Percentiles rank a stretch among this genome's conserved stretches.
phyloP scores from a whole-genome alignment of 1,140 invertebrate genomes.

The Schlechtendalia chinensis region DNA sequence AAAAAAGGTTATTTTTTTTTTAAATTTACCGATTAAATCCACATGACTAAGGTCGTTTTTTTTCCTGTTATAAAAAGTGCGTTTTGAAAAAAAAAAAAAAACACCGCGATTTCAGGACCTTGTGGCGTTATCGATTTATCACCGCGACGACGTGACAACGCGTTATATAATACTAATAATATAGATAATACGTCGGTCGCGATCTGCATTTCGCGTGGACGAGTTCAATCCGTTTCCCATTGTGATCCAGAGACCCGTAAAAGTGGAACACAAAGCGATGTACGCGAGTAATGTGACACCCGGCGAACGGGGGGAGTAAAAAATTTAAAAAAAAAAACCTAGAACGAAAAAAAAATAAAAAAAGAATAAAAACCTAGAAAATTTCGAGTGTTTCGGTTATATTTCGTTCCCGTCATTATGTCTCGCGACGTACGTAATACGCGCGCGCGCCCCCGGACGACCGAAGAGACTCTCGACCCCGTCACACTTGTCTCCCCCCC shows the following conservation, averaged over 20 bases:
- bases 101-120: neutral
- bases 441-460: neutral
- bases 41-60: too few species aligned
- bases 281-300: slow-evolving; percentile 40
- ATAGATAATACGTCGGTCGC: neutral
- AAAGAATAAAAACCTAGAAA: slow-evolving; percentile 17
- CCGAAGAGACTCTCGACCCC: slow-evolving; percentile 28
- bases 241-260: slow-evolving; percentile 48
- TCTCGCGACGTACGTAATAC: slow-evolving; percentile 23
- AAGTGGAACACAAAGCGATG: slow-evolving; percentile 41
- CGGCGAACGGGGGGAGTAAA: too few species aligned
- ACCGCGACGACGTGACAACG: neutral
- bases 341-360: neutral
- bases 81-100: neutral
- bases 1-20: too few species aligned
- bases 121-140: too few species aligned
- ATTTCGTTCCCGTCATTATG: slow-evolving; percentile 48
- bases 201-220: slow-evolving; percentile 46
- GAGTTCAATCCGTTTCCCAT: slow-evolving; percentile 49
- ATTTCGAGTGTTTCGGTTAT: slow-evolving; percentile 46
- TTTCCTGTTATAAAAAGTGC: too few species aligned
- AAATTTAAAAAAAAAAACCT: too few species aligned
- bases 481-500: slow-evolving; percentile 36
- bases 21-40: too few species aligned
- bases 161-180: neutral